These are phyloP conservation scores for Semicossyphus pulcher DNA, from an alignment of 2,113 vertebrate genomes.

Conservation along the genomic window DNA sequence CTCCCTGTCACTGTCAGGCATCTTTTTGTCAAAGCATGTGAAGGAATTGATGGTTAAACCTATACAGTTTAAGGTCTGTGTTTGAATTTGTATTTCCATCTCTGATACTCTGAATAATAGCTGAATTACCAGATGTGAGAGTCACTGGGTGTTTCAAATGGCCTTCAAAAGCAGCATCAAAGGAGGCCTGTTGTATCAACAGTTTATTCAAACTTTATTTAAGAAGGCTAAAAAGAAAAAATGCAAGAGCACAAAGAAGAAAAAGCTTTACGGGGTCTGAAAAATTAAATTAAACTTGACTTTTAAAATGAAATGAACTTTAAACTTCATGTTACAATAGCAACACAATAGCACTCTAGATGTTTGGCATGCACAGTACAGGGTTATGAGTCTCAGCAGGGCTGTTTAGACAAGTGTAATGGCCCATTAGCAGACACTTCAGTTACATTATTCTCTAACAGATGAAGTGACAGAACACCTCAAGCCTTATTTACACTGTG, in stretches of 20 bases:
- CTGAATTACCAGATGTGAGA: no score
- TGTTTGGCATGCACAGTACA: slow-evolving; percentile 5
- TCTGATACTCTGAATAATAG: neutral
- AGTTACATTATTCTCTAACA: slow-evolving; percentile 15
- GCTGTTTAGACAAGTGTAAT: slow-evolving; percentile 34
- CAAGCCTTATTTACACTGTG: neutral
- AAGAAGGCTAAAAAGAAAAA: neutral
- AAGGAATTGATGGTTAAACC: neutral
- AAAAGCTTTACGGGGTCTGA: neutral
- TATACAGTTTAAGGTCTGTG: neutral
- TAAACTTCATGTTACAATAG: slow-evolving; percentile 1
- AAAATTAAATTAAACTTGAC: neutral
- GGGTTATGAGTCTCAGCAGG: slow-evolving; percentile 45
- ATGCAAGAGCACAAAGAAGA: neutral
- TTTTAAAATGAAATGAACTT: slow-evolving; percentile 9
- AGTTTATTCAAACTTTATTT: no score
- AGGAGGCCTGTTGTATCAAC: neutral
- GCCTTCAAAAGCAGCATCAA: neutral
- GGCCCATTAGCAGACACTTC: slow-evolving; percentile 19
- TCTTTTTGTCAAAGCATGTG: no score
- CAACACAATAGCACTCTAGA: slow-evolving; percentile 5
- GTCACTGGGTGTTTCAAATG: no score
- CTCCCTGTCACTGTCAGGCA: neutral
- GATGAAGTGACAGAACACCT: slow-evolving; percentile 14
- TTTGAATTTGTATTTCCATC: neutral